Evolutionary conservation across 2,888 invertebrate species (phyloP).

Genomic region (Chesias legatella): DNA sequence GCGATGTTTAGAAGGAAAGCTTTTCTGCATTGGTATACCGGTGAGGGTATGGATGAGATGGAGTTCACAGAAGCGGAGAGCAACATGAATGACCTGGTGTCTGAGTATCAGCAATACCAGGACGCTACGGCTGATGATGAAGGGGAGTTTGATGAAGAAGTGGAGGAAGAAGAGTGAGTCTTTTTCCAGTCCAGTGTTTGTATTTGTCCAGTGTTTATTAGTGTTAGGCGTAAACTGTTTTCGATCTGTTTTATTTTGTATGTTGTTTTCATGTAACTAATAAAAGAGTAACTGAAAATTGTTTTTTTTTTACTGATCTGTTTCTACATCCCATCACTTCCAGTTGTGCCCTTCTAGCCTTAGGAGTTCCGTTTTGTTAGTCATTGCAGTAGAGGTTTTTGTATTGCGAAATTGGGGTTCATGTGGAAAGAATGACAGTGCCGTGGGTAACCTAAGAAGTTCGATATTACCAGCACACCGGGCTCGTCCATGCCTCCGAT

Average conservation of each 20-base stretch:
- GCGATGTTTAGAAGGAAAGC: constrained; percentile 97
- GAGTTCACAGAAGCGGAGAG: constrained; percentile 97
- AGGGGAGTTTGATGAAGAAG: constrained; percentile 90
- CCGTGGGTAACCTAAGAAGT: too few relatives aligned
- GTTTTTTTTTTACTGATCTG: not conserved
- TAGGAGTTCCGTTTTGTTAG: too few relatives aligned
- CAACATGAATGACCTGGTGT: constrained; percentile 94
- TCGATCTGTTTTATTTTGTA: constrained; percentile 39
- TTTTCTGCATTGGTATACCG: constrained; percentile 97
- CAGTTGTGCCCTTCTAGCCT: too few relatives aligned
- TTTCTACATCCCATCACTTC: too few relatives aligned
- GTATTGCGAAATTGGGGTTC: too few relatives aligned
- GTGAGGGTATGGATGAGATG: constrained; percentile 97
- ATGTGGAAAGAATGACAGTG: too few relatives aligned
- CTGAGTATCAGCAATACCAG: constrained; percentile 95
- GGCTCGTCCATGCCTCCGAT: too few relatives aligned
- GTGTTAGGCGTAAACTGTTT: constrained; percentile 49
- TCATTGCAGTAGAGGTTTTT: too few relatives aligned
- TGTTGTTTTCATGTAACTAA: constrained; percentile 29
- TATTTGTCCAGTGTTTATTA: constrained; percentile 43
- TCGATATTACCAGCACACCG: too few relatives aligned
- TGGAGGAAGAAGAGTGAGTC: constrained; percentile 74
- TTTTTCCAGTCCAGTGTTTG: constrained; percentile 44
- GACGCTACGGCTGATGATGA: constrained; percentile 93
- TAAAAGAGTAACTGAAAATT: constrained; percentile 16